A percentile compares a stretch with the other conserved stretches of the same genome.
Conservation (phyloP, 2,113 vertebrate species). For the Coptodon rendalli region DNA sequence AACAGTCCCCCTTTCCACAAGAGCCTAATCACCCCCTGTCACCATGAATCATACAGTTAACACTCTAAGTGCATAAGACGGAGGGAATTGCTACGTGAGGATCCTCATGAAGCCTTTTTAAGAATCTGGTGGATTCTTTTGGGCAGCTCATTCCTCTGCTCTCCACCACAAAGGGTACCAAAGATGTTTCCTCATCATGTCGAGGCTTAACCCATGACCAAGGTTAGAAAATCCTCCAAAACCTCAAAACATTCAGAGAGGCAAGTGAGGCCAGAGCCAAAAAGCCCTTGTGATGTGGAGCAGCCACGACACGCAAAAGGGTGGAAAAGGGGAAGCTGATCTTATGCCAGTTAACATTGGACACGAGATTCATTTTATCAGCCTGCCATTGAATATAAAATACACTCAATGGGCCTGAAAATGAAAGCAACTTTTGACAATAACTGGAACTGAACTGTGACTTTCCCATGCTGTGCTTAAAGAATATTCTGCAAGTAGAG, state of each 20-base stretch:
- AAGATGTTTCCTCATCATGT: slow-evolving; percentile 25
- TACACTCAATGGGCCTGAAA: neutral
- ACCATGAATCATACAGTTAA: slow-evolving; percentile 2
- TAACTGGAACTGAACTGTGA: slow-evolving; percentile 26
- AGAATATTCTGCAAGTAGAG: slow-evolving; percentile 12
- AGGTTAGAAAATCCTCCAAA: slow-evolving; percentile 24
- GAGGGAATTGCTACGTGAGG: slow-evolving; percentile 48
- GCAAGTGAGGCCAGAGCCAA: slow-evolving; percentile 22
- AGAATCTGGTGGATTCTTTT: slow-evolving; percentile 27
- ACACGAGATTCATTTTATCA: slow-evolving; percentile 7
- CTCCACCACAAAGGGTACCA: slow-evolving; percentile 18
- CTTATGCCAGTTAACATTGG: slow-evolving; percentile 6
- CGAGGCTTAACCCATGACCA: slow-evolving; percentile 27
- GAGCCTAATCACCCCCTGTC: neutral
- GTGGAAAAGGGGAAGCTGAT: slow-evolving; percentile 1
- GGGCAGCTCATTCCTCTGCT: slow-evolving; percentile 10
- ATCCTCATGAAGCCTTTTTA: slow-evolving; percentile 28
- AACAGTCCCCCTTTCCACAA: neutral
- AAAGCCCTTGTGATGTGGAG: slow-evolving; percentile 41
- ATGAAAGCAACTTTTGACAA: slow-evolving; percentile 26
- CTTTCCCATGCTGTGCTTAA: slow-evolving; percentile 12
- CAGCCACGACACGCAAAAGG: neutral
- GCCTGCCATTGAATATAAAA: neutral
- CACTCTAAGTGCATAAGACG: neutral
- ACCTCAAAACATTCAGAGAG: slow-evolving; percentile 10